A percentile compares a stretch with the other conserved stretches of the same genome.
These are phyloP conservation scores for Drosophila nigromelanica DNA, from an alignment of 1,140 invertebrate genomes.

Conservation along the genomic window DNA sequence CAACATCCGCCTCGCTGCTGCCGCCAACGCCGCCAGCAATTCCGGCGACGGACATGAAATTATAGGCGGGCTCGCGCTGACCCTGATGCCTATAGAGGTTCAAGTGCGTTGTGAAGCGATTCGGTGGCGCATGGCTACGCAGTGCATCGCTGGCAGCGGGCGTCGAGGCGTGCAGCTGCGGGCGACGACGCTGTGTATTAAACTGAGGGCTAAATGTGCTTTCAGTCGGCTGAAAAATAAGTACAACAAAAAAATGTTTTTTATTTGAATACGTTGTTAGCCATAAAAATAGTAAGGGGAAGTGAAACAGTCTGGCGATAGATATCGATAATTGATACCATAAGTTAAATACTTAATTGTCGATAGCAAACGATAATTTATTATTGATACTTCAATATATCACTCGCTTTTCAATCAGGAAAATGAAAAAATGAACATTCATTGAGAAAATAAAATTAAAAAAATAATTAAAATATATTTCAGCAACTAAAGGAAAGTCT, in stretches of 20 bases:
- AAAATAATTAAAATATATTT: too few relatives aligned
- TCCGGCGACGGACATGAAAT: conserved; percentile 46
- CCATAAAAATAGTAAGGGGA: too few relatives aligned
- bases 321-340: too few relatives aligned
- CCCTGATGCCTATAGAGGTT: conserved; percentile 57
- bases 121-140: conserved; percentile 23
- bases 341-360: too few relatives aligned
- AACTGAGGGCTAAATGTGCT: conserved; percentile 34
- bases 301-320: too few relatives aligned
- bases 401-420: too few relatives aligned
- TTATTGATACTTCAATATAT: too few relatives aligned
- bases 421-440: too few relatives aligned
- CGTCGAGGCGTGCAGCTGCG: conserved; percentile 50
- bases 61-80: conserved; percentile 67
- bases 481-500: too few relatives aligned
- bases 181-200: conserved; percentile 40
- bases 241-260: neutral
- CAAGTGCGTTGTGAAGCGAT: conserved; percentile 48
- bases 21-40: neutral
- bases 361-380: too few relatives aligned
- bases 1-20: conserved; percentile 56
- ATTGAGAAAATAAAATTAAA: too few relatives aligned
- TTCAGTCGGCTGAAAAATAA: conserved; percentile 14
- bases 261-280: too few relatives aligned
- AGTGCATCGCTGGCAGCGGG: conserved; percentile 37